Evolutionary conservation across 2,797 vertebrate species (phyloP).

Genomic region (Australoheros facetus): DNA sequence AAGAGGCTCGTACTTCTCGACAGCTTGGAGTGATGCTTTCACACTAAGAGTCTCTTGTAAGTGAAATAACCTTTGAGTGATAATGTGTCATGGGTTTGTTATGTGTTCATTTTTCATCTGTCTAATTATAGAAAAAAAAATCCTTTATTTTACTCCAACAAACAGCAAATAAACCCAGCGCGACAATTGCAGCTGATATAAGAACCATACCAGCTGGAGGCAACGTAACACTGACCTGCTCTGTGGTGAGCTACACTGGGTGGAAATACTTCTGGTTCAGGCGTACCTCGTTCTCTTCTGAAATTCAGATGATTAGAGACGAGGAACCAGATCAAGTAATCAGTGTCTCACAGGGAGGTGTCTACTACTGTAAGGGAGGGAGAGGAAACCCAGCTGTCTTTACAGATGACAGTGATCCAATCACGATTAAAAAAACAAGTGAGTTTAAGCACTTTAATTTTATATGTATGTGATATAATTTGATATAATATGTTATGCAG

Average conservation of each 20-base stretch:
- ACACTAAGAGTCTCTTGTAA: background rate
- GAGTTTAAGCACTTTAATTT: background rate
- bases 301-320: background rate
- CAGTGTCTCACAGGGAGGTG: background rate
- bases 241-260: background rate
- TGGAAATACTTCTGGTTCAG: slow-evolving; percentile 15
- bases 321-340: background rate
- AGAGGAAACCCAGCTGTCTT: background rate
- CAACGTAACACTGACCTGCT: background rate
- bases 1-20: background rate
- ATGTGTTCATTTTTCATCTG: rapidly evolving
- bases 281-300: background rate
- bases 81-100: too few relatives aligned
- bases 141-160: rapidly evolving
- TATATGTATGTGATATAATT: too few relatives aligned
- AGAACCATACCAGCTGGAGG: background rate
- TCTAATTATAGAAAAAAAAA: background rate
- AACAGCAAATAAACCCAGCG: background rate
- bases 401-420: slow-evolving; percentile 2
- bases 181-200: background rate
- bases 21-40: background rate
- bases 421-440: background rate
- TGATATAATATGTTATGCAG: background rate
- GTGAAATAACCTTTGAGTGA: background rate
- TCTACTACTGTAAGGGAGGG: slow-evolving; percentile 14